Percentiles rank a stretch among this genome's conserved stretches.
phyloP scores from a whole-genome alignment of 2,113 vertebrate genomes.

The Sylvia atricapilla region DNA sequence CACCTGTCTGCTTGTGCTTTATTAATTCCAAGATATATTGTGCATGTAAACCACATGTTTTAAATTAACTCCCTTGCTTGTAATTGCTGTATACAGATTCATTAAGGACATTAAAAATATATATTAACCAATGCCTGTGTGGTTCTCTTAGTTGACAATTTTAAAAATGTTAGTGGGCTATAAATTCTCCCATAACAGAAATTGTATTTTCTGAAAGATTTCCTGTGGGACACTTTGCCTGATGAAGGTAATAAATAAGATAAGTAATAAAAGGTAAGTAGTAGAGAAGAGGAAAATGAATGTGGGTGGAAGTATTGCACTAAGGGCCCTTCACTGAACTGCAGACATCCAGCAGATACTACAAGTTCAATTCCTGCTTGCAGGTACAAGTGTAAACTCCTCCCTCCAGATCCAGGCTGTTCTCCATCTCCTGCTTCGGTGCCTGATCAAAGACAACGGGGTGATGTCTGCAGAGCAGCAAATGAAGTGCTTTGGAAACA shows the following conservation, averaged over 20 bases:
- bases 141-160: not conserved
- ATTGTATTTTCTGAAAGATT: not conserved
- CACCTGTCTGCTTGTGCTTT: not conserved
- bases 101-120: not conserved
- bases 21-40: not conserved
- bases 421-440: not conserved
- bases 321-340: not conserved
- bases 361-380: not conserved
- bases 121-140: not conserved
- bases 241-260: conserved; percentile 4
- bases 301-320: not conserved
- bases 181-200: not conserved
- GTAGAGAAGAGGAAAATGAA: not conserved
- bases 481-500: not conserved
- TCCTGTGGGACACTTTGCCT: not conserved
- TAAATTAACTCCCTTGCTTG: not conserved
- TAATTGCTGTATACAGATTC: not conserved
- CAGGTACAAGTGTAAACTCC: not conserved
- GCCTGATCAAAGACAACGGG: not conserved
- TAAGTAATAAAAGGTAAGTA: not conserved
- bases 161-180: not conserved
- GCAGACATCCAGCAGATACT: not conserved
- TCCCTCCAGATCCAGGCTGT: not conserved
- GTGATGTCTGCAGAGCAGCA: not conserved
- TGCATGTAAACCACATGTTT: not conserved